These are phyloP conservation scores for Tetranychus piercei DNA, from an alignment of 2,888 invertebrate species.

Conservation along the genomic window DNA sequence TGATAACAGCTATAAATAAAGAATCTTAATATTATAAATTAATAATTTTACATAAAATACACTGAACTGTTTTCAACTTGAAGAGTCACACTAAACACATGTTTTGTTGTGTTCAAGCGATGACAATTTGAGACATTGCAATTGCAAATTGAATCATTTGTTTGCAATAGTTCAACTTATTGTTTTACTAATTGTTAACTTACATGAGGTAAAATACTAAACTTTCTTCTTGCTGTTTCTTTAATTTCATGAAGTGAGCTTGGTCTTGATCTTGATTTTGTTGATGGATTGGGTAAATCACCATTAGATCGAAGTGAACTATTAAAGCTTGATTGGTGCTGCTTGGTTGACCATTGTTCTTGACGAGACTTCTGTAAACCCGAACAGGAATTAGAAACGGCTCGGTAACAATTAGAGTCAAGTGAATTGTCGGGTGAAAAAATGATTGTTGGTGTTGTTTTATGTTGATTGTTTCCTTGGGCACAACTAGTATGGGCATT, in stretches of 20 bases:
- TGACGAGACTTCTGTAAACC: slow-evolving; percentile 17
- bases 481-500: not conserved
- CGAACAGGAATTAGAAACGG: too few relatives aligned
- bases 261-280: slow-evolving; percentile 10
- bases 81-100: too few relatives aligned
- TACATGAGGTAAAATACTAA: slow-evolving; percentile 22
- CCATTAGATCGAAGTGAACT: slow-evolving; percentile 21
- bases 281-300: slow-evolving; percentile 16
- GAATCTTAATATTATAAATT: too few relatives aligned
- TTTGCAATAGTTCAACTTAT: not conserved
- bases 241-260: slow-evolving; percentile 18
- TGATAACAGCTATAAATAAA: too few relatives aligned
- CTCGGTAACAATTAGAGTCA: slow-evolving; percentile 11
- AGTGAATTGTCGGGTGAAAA: slow-evolving; percentile 21
- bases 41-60: too few relatives aligned
- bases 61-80: too few relatives aligned
- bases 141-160: not conserved
- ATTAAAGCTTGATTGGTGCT: slow-evolving; percentile 20
- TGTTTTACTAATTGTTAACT: slow-evolving; percentile 1
- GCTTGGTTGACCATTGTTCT: slow-evolving; percentile 17
- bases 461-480: not conserved
- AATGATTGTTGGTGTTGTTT: slow-evolving; percentile 12
- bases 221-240: slow-evolving; percentile 20
- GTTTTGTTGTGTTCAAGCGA: too few relatives aligned
- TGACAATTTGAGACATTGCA: not conserved